These are phyloP conservation scores for Pyrrhia umbra DNA, from an alignment of 2,888 invertebrate genomes.

Conservation along the genomic window DNA sequence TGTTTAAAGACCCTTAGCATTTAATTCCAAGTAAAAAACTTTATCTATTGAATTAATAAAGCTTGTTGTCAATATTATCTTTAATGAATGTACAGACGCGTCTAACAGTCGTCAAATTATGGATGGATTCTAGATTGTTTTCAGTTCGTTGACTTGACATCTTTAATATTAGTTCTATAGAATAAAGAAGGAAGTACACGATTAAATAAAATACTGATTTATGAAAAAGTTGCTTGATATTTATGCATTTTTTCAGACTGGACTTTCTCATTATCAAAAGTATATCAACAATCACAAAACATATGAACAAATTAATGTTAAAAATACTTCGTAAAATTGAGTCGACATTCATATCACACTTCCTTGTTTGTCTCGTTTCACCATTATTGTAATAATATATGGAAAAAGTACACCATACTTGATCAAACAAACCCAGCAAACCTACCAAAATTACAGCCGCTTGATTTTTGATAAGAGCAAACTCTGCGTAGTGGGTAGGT, in stretches of 20 bases:
- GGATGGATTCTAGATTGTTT: not conserved
- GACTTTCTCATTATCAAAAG: too few relatives aligned
- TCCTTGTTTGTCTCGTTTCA: conserved; percentile 14
- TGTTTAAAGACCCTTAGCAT: too few relatives aligned
- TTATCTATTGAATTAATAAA: not conserved
- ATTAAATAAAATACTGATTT: too few relatives aligned
- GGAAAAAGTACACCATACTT: too few relatives aligned
- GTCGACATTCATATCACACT: conserved; percentile 11
- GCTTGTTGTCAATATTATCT: not conserved
- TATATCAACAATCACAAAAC: too few relatives aligned
- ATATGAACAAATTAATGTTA: too few relatives aligned
- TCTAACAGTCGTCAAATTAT: not conserved
- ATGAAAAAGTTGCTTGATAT: too few relatives aligned
- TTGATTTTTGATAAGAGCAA: conserved; percentile 28
- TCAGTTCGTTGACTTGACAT: not conserved
- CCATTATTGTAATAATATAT: too few relatives aligned
- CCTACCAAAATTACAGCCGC: not conserved
- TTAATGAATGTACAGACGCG: not conserved
- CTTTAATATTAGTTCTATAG: too few relatives aligned
- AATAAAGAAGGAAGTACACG: too few relatives aligned
- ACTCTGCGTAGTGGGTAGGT: conserved; percentile 22
- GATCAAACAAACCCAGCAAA: not conserved
- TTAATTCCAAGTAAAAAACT: too few relatives aligned
- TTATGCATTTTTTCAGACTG: too few relatives aligned
- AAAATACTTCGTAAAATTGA: conserved; percentile 7